Evolutionary conservation across 2,797 vertebrate species (phyloP), one percentile per base, ranked within the genome.

Genomic region (Setipinna tenuifilis): DNA sequence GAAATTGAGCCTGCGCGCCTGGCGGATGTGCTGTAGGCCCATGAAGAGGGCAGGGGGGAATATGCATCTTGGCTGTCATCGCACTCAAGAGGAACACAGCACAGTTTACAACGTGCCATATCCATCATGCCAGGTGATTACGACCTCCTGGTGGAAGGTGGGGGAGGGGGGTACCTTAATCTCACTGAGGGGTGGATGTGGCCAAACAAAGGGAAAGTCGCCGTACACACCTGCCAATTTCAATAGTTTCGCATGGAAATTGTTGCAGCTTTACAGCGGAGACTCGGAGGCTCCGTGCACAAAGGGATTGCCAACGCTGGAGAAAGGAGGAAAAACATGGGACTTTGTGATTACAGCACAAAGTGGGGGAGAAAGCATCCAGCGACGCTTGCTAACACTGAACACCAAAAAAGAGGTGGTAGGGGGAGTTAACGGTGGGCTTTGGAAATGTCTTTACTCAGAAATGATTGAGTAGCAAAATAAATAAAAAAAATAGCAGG

Each of bases 61-160:
- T 78, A 78, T 78, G 71, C 35, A 78, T 78, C 71, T 78, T 78
- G 71, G 71, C 71, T 78, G 71, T 78, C 71, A 78, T 44, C 16
- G 41, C 35, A 1, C 71, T 78, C 71, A 21, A 44, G 71, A 78
- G 71, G 31, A 78, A 78, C 31, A 41, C 35, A 31, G 35, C 71
- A 78, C 71, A 78, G 71, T 78, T 78, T 78, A 78, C 35, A 44
- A 41, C 71, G 19, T 0, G 35, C 35, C 71, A 6, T 78, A 78
- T 78, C 35, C 35, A 78, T 78, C 71, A 78, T 21, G 35, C 71
- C 35, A 19, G 71, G 35, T 78, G 71, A 78, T 78, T 44, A 78
- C 71, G 71, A 78, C 71, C 71, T 78, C 71, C 41, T 17, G 6
- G 31, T 78, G 71, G 35, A 2, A 9, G 31, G 31, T 28, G 17